Evolutionary conservation across 2,888 invertebrate species (phyloP), one percentile per base, ranked within the genome.

Genomic region (Eupsilia transversa): DNA sequence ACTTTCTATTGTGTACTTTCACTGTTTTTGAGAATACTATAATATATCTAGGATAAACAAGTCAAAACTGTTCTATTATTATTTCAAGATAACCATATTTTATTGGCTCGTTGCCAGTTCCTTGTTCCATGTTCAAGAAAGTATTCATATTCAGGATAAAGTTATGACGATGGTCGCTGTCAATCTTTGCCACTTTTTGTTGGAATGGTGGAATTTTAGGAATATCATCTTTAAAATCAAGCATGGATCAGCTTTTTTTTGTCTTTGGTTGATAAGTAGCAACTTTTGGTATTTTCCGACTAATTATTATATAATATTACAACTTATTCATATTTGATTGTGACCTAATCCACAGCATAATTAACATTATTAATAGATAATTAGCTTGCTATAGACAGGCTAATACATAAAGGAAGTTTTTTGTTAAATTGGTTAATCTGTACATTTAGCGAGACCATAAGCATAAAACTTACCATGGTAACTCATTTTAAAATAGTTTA

Each of bases 391-490:
- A 27, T 17, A 23, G 0, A 41, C n/a, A 46, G 0, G 0, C 10
- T 33, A 35, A 63, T 12, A 27, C 7, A 1, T 64, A 23, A 2
- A 10, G 17, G 6, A n/a, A 49, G 0, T 33, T 20, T 1, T 41
- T 23, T 23, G 17, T 43, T 9, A 35, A 17, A 33, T 23, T 43
- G n/a, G 3, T 23, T 14, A 20, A 38, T 54, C 2, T 4, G 10
- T n/a, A 17, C 2, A 3, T 57, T 33, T 23, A 1, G 0, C 0
- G 0, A 33, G 2, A 14, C 12, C 0, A 17, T 1, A 1, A 0
- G 23, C 6, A 7, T 33, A 66, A 66, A 57, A 70, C 20, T 63
- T 41, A n/a, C 70, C 56, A 64, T 64, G 56, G 57, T 9, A 43
- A 70, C 23, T 0, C 1, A 49, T 43, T 77, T 41, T 10, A 3